Evolutionary conservation across 2,797 vertebrate genomes (phyloP), one percentile per base, ranked within the genome.

Genomic region (Micrastur ruficollis): DNA sequence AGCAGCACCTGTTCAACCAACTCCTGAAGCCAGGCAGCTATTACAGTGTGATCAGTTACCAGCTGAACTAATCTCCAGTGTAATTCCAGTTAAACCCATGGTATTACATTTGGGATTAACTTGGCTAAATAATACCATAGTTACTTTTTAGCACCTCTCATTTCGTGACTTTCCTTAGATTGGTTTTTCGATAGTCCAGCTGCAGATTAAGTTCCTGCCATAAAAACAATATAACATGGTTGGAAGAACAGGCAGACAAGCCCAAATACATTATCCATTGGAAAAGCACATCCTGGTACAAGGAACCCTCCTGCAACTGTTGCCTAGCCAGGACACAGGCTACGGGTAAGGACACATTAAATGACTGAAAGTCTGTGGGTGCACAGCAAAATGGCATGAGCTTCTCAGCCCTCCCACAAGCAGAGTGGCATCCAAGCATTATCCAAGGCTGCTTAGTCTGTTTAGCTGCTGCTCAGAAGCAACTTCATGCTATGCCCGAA

Each of bases 11-110:
- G 14, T 32, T 36, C 29, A 52, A 14, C 22, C 31, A 78, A 11
- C 21, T 93, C 65, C 85, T 73, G 67, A 52, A 86, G 61, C 18
- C 75, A 86, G 36, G 58, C 85, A 88, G 67, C 86, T 86, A 36
- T 89, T 91, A 82, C 62, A 87, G 56, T 5, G 38, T 9, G 2
- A 86, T 76, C 90, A 71, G 58, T 61, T 93, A 95, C 75, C 89
- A 84, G 3, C 18, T 66, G 20, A 49, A 50, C 73, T 93, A 93
- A 91, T 80, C 79, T 61, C 22, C 34, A 25, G 38, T 27, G 34
- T 81, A 94, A 96, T 83, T 91, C 84, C 72, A 68, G 58, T 67
- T 93, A 95, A 92, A 94, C 17, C 68, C 85, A 36, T 0, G 12
- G 72, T 62, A 89, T 95, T 85, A 92, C 49, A 74, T 18, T 82